These are phyloP conservation scores for Sebastes minor DNA, from an alignment of 2,797 vertebrate genomes.

Conservation along the genomic window DNA sequence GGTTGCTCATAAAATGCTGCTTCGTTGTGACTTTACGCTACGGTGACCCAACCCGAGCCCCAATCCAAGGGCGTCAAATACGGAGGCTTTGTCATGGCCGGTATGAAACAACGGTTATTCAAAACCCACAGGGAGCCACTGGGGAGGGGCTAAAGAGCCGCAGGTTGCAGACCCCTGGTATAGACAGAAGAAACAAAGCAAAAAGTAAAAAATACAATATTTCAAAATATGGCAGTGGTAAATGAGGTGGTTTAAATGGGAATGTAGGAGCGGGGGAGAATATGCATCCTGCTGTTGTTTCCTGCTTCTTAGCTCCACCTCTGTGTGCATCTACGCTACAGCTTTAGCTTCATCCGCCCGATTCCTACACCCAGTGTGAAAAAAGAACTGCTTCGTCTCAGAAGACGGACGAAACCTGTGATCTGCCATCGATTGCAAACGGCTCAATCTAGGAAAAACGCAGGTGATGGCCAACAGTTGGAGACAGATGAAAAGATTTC, in stretches of 20 bases:
- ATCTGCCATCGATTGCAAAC: constrained; percentile 9
- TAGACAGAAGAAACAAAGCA: neutral
- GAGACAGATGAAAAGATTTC: neutral
- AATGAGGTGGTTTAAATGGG: neutral
- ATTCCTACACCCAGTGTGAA: neutral
- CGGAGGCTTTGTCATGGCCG: too few species aligned
- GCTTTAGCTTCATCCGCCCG: neutral
- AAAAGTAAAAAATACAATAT: neutral
- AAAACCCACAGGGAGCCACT: too few species aligned
- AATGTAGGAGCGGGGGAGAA: neutral
- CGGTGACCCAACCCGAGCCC: neutral
- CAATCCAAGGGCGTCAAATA: too few species aligned
- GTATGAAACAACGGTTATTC: too few species aligned
- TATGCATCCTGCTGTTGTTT: neutral
- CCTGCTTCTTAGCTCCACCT: neutral
- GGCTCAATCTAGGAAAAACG: neutral
- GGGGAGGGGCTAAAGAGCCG: too few species aligned
- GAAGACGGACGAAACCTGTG: neutral
- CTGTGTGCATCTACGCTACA: neutral
- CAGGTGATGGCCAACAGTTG: constrained; percentile 6
- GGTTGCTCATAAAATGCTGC: neutral
- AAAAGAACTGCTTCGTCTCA: neutral
- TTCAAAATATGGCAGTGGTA: neutral
- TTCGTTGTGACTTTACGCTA: neutral
- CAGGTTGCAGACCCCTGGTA: neutral